A percentile compares a stretch with the other conserved stretches of the same genome.
Conservation (phyloP, 2,888 invertebrate genomes). For the Acanthosepion lycidas region DNA sequence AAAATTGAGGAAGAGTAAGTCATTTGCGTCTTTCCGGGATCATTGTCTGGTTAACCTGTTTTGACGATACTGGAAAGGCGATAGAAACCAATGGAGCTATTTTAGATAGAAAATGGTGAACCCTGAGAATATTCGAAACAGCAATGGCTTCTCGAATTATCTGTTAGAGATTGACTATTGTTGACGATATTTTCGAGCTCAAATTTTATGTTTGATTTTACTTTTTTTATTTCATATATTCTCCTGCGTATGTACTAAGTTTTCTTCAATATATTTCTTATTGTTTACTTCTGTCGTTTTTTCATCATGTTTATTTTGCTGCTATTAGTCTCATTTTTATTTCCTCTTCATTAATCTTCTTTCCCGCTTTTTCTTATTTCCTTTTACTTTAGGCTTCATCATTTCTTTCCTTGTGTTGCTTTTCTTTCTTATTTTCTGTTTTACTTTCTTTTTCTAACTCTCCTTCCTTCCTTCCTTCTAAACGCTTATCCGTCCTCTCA, state of each 20-base stretch:
- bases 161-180: too few relatives aligned
- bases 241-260: background rate
- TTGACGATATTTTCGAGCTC: background rate
- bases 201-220: background rate
- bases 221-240: background rate
- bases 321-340: too few relatives aligned
- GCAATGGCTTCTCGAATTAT: background rate
- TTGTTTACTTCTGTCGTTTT: background rate
- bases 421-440: background rate
- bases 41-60: background rate
- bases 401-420: background rate
- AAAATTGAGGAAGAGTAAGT: background rate
- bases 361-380: background rate
- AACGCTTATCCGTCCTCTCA: too few relatives aligned
- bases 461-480: background rate
- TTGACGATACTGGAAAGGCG: background rate
- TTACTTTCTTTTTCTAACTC: background rate
- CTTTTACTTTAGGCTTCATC: background rate
- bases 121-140: background rate
- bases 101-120: background rate
- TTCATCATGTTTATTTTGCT: background rate
- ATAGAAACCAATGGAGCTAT: background rate
- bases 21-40: background rate
- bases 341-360: background rate
- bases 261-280: background rate